These are phyloP conservation scores for Metacarcinus magister DNA, from an alignment of 2,888 invertebrate genomes.

Conservation along the genomic window DNA sequence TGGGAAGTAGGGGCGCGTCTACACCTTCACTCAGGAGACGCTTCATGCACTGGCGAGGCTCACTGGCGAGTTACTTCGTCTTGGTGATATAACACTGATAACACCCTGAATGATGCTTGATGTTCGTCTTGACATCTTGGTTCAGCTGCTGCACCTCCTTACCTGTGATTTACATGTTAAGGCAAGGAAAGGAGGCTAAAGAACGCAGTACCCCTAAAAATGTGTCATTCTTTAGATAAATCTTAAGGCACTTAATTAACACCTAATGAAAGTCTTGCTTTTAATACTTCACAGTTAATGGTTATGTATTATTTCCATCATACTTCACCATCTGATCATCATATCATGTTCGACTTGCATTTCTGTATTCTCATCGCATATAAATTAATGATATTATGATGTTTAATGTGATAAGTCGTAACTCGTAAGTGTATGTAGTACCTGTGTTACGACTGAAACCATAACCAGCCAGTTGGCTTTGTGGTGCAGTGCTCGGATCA, in stretches of 20 bases:
- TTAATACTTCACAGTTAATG: not conserved
- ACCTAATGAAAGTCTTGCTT: not conserved
- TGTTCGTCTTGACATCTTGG: not conserved
- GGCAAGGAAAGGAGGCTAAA: not conserved
- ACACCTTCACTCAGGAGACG: not conserved
- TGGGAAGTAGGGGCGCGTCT: constrained; percentile 1
- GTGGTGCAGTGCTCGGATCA: too few species aligned
- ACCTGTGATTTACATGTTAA: not conserved
- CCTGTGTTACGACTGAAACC: too few species aligned
- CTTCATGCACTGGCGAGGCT: not conserved
- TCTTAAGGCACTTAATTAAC: not conserved
- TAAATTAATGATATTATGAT: not conserved
- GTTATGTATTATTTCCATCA: not conserved
- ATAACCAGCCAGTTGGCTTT: too few species aligned
- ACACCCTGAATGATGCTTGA: not conserved
- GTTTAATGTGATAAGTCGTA: not conserved
- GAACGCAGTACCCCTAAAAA: not conserved
- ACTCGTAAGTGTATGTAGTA: not conserved
- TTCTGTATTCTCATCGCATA: not conserved
- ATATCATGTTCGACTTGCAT: not conserved
- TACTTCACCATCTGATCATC: not conserved
- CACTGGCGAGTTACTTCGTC: not conserved
- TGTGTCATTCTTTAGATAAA: not conserved
- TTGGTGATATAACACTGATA: not conserved
- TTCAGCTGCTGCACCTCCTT: not conserved